A percentile compares a stretch with the other conserved stretches of the same genome.
Conservation (phyloP, 2,113 vertebrate species). For the Poeciliopsis occidentalis region DNA sequence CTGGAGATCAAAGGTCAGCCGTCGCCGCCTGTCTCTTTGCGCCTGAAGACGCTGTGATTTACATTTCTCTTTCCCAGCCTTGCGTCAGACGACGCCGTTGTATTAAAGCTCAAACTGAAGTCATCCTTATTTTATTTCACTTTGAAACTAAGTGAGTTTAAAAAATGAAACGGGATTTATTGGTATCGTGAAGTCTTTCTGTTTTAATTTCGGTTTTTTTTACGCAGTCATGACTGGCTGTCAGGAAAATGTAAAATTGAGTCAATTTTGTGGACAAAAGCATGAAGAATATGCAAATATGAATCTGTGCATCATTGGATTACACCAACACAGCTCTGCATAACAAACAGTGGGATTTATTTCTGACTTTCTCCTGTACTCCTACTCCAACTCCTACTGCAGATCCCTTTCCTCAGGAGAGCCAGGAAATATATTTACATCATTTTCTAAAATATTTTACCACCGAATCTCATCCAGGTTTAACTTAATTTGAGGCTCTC, state of each 20-base stretch:
- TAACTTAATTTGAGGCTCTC: conserved; percentile 30
- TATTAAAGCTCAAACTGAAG: conserved; percentile 34
- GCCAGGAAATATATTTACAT: conserved; percentile 10
- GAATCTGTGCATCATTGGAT: conserved; percentile 45
- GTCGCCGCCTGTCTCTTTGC: conserved; percentile 15
- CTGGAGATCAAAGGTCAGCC: conserved; percentile 91
- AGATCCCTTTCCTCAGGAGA: conserved; percentile 41
- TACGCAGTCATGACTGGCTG: not conserved
- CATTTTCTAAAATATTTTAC: not conserved
- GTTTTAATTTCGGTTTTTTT: not conserved
- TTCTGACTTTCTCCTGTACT: conserved; percentile 49
- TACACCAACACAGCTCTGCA: conserved; percentile 57
- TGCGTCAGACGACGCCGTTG: conserved; percentile 61
- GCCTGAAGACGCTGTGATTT: conserved; percentile 45
- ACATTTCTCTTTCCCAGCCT: conserved; percentile 62
- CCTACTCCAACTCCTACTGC: conserved; percentile 63
- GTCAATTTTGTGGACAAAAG: conserved; percentile 23
- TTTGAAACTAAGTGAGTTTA: conserved; percentile 18
- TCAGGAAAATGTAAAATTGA: not conserved
- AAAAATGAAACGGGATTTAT: conserved; percentile 3
- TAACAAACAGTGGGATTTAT: conserved; percentile 55
- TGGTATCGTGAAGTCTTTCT: not conserved
- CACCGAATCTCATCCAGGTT: conserved; percentile 14
- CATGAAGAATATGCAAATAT: conserved; percentile 47
- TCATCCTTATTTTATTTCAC: not conserved